These are phyloP conservation scores for Tineola bisselliella DNA, from an alignment of 2,888 invertebrate species.

Conservation along the genomic window DNA sequence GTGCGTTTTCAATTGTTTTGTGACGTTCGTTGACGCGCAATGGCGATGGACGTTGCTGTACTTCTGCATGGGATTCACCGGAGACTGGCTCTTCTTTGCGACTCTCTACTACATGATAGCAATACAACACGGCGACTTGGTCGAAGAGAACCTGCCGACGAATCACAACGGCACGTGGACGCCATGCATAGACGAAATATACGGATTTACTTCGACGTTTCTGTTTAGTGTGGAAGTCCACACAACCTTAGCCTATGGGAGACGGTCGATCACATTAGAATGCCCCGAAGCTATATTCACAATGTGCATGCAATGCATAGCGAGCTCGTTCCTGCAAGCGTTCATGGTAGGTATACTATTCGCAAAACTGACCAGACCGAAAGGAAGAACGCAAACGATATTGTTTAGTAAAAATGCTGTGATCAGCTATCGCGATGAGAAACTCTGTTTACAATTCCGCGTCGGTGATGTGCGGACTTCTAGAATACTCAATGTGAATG, in stretches of 20 bases:
- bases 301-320: slow-evolving; percentile 95
- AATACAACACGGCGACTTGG: slow-evolving; percentile 88
- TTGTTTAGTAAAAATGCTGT: slow-evolving; percentile 92
- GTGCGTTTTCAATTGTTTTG: slow-evolving; percentile 81
- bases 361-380: slow-evolving; percentile 94
- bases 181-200: slow-evolving; percentile 88
- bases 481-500: slow-evolving; percentile 92
- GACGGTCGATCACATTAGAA: slow-evolving; percentile 86
- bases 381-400: slow-evolving; percentile 92
- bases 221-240: slow-evolving; percentile 97
- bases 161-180: slow-evolving; percentile 72
- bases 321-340: slow-evolving; percentile 87
- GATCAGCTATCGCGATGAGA: slow-evolving; percentile 86
- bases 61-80: slow-evolving; percentile 83
- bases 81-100: slow-evolving; percentile 91
- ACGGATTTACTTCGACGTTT: slow-evolving; percentile 91
- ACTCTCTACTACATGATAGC: slow-evolving; percentile 92
- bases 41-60: slow-evolving; percentile 94
- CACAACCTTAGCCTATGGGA: slow-evolving; percentile 92
- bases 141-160: slow-evolving; percentile 69
- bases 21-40: slow-evolving; percentile 82
- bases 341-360: slow-evolving; percentile 89
- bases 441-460: slow-evolving; percentile 87
- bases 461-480: slow-evolving; percentile 96
- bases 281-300: slow-evolving; percentile 94